Percentiles rank a stretch among this genome's conserved stretches.
Conservation (phyloP, 2,797 vertebrate species). For the Taenioides sp. region DNA sequence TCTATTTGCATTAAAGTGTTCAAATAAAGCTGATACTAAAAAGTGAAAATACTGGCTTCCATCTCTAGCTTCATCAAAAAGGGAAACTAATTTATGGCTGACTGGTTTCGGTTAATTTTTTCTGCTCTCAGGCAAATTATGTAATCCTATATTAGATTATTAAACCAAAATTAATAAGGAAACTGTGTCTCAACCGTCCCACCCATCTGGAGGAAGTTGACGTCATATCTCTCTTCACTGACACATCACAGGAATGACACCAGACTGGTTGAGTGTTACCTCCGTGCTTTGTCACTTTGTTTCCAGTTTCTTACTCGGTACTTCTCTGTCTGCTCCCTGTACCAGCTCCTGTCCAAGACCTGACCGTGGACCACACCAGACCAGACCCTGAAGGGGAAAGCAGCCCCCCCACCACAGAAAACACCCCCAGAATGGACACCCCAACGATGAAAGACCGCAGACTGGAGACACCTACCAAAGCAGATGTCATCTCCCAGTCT, state of each 20-base stretch:
- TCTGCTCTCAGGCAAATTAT: no score
- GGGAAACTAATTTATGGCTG: no score
- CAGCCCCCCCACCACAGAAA: constrained; percentile 51
- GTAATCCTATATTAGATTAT: no score
- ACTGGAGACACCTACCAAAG: constrained; percentile 53
- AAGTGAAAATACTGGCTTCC: no score
- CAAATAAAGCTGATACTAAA: no score
- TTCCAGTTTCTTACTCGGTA: constrained; percentile 36
- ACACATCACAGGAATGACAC: constrained; percentile 63
- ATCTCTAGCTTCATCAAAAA: neutral
- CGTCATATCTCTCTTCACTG: constrained; percentile 30
- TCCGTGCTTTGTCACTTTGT: constrained; percentile 21
- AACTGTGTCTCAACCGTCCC: constrained; percentile 15
- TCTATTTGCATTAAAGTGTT: no score
- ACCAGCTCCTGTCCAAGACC: constrained; percentile 52
- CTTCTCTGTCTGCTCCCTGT: constrained; percentile 31
- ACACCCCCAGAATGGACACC: constrained; percentile 50
- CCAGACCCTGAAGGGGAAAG: constrained; percentile 68
- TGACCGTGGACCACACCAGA: constrained; percentile 43
- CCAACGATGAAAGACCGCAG: constrained; percentile 56
- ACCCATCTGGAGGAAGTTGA: constrained; percentile 28
- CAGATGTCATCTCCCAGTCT: constrained; percentile 57
- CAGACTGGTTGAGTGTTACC: constrained; percentile 54
- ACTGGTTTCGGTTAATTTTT: no score
- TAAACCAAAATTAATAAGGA: no score